Evolutionary conservation across 2,888 invertebrate genomes (phyloP).

Genomic region (Troides aeacus): DNA sequence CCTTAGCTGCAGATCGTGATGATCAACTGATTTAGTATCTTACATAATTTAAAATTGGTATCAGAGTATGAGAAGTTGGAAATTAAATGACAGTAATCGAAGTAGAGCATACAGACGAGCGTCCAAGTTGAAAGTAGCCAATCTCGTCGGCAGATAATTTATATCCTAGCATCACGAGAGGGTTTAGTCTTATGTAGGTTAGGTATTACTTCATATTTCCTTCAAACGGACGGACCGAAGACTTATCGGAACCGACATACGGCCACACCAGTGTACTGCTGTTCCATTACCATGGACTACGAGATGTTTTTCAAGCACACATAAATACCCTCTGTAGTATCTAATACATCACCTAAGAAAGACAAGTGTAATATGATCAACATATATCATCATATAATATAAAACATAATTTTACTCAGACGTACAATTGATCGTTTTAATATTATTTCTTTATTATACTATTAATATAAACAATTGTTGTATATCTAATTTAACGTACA

Average conservation of each 20-base stretch:
- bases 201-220: slow-evolving; percentile 64
- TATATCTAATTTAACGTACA: neutral
- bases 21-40: no score
- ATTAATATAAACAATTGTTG: neutral
- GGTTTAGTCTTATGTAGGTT: slow-evolving; percentile 59
- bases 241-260: slow-evolving; percentile 14
- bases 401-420: no score
- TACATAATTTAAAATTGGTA: no score
- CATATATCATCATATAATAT: no score
- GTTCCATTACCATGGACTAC: neutral
- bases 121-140: slow-evolving; percentile 56
- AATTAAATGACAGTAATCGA: no score
- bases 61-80: no score
- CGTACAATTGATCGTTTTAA: no score
- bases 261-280: neutral
- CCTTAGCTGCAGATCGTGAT: no score
- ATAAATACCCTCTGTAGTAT: neutral
- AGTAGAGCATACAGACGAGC: slow-evolving; percentile 48
- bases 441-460: no score
- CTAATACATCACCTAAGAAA: neutral
- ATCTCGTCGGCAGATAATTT: slow-evolving; percentile 74
- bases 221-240: slow-evolving; percentile 40
- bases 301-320: neutral
- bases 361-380: no score
- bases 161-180: slow-evolving; percentile 73